phyloP scores from a whole-genome alignment of 2,888 invertebrate species.

The Linnaemya vulpina region DNA sequence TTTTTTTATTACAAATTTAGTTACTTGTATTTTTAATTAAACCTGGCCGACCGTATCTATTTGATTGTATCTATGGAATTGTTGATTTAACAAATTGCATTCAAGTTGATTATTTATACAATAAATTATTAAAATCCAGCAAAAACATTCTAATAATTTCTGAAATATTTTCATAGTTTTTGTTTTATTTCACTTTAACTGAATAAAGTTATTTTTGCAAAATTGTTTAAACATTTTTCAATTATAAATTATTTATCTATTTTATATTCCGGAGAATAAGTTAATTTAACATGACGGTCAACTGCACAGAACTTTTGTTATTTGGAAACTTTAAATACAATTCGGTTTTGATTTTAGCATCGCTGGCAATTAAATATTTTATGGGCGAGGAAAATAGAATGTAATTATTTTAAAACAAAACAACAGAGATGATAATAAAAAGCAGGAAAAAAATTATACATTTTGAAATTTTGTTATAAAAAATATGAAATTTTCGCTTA shows the following conservation, averaged over 20 bases:
- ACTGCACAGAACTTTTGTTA: not conserved
- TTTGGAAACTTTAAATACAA: not conserved
- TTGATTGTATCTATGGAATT: constrained; percentile 60
- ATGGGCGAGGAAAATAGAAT: not conserved
- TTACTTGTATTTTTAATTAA: constrained; percentile 61
- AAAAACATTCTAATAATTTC: constrained; percentile 44
- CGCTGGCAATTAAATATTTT: not conserved
- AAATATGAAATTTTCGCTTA: too few relatives aligned
- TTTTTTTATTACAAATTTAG: constrained; percentile 35
- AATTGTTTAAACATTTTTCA: constrained; percentile 1
- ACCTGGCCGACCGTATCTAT: too few relatives aligned
- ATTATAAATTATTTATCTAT: constrained; percentile 15
- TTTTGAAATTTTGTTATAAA: too few relatives aligned
- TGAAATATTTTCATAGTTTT: not conserved
- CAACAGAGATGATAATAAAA: not conserved
- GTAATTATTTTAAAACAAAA: not conserved
- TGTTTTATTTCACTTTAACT: not conserved
- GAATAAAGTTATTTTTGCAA: constrained; percentile 17
- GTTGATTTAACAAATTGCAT: constrained; percentile 68
- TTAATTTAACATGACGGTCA: not conserved
- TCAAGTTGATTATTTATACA: constrained; percentile 66
- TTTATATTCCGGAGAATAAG: not conserved
- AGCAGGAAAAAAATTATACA: not conserved
- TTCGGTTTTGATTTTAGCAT: constrained; percentile 1
- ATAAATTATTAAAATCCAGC: constrained; percentile 56